Conservation (phyloP, 2,113 vertebrate genomes). For the Crotalus helleri region DNA sequence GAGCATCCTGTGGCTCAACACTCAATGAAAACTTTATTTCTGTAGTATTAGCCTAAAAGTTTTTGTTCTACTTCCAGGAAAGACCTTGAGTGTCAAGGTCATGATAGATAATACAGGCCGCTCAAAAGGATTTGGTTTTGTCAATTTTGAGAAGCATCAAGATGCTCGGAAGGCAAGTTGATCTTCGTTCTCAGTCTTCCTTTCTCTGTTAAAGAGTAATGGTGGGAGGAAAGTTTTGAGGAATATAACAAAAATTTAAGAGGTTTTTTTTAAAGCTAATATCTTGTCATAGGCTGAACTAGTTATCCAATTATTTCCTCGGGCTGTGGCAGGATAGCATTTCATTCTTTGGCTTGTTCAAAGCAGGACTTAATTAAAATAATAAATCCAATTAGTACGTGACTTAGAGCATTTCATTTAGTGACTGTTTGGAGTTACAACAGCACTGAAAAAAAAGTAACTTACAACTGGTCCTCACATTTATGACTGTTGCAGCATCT, state of each 20-base stretch:
- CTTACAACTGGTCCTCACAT: not conserved
- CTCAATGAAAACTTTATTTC: not conserved
- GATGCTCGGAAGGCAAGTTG: conserved; percentile 89
- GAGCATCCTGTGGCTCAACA: not conserved
- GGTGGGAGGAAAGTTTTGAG: fast-evolving
- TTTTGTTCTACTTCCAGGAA: conserved; percentile 70
- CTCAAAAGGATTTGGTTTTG: conserved; percentile 91
- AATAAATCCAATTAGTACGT: not conserved
- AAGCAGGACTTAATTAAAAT: not conserved
- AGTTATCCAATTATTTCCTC: not conserved
- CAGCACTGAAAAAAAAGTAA: not conserved
- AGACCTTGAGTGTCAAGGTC: conserved; percentile 88
- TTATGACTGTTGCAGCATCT: not conserved
- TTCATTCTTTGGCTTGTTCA: not conserved
- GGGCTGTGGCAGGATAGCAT: not conserved
- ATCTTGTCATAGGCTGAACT: not conserved
- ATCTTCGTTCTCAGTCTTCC: not conserved
- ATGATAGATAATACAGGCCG: conserved; percentile 84
- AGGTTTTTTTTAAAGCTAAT: not conserved
- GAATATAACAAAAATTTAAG: not conserved
- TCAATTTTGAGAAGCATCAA: conserved; percentile 90
- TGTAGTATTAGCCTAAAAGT: not conserved
- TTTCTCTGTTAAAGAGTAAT: not conserved
- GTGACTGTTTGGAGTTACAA: not conserved
- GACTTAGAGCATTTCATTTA: not conserved